Evolutionary conservation across 2,113 vertebrate genomes (phyloP).

Genomic region (Ciconia maguari): DNA sequence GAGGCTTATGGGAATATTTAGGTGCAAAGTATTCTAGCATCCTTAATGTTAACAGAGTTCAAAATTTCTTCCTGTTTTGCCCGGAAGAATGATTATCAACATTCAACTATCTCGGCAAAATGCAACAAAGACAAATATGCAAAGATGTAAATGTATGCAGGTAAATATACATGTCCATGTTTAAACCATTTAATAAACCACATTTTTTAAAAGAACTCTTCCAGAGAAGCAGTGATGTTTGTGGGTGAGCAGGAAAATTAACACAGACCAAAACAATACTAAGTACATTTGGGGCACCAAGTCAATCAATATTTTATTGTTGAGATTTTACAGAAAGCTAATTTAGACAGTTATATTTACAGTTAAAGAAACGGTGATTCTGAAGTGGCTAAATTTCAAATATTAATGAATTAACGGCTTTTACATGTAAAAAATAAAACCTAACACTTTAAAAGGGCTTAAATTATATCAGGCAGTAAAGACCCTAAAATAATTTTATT

Average conservation of each 20-base stretch:
- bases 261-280: not conserved
- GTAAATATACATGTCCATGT: not conserved
- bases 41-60: not conserved
- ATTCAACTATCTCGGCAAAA: not conserved
- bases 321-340: not conserved
- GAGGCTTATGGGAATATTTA: conserved; percentile 14
- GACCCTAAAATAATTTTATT: not conserved
- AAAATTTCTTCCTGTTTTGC: not conserved
- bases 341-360: not conserved
- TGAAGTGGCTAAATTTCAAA: not conserved
- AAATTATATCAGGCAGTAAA: not conserved
- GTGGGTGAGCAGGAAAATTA: not conserved
- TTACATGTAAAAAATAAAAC: not conserved
- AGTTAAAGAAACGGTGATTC: not conserved
- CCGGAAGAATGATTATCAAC: not conserved
- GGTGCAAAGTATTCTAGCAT: conserved; percentile 42
- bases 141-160: not conserved
- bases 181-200: not conserved
- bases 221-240: not conserved
- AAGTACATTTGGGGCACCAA: not conserved
- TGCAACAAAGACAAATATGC: not conserved
- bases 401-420: not conserved
- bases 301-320: not conserved
- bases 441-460: not conserved
- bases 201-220: not conserved